phyloP scores from a whole-genome alignment of 35 echinoderm and acorn worm genomes.

The Apostichopus japonicus region DNA sequence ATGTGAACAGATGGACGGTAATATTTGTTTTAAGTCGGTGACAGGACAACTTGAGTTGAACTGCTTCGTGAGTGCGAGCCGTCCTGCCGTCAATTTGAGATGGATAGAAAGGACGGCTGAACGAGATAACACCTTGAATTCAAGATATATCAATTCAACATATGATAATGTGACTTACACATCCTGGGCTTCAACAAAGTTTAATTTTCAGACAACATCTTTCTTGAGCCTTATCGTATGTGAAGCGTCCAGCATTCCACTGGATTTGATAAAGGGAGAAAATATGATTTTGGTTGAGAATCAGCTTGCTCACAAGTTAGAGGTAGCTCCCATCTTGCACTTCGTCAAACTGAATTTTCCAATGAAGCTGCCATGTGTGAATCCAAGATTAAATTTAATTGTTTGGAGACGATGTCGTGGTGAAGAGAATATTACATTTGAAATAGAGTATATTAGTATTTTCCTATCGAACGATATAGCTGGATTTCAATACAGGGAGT shows the following conservation, averaged over 20 bases:
- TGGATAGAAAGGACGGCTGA: not conserved
- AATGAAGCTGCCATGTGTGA: not conserved
- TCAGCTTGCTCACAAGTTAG: not conserved
- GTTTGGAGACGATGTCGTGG: not conserved
- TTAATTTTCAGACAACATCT: not conserved
- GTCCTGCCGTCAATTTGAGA: not conserved
- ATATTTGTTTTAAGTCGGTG: not conserved
- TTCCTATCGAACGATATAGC: not conserved
- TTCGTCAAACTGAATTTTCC: not conserved
- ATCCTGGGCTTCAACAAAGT: not conserved
- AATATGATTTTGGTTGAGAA: not conserved
- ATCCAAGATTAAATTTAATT: not conserved
- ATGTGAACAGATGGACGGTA: not conserved
- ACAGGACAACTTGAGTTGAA: not conserved
- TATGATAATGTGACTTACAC: not conserved
- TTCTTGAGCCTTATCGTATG: not conserved
- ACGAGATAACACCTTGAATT: not conserved
- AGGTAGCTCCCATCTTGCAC: not conserved
- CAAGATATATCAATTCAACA: not conserved
- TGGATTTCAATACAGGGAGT: not conserved
- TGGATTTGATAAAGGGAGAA: not conserved
- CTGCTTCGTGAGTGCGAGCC: not conserved
- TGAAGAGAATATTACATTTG: not conserved
- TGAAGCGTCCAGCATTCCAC: not conserved
- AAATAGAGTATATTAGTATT: not conserved